A percentile compares a stretch with the other conserved stretches of the same genome.
These are phyloP conservation scores for Drosophila kanekoi DNA, from an alignment of 2,888 invertebrate genomes.

Conservation along the genomic window DNA sequence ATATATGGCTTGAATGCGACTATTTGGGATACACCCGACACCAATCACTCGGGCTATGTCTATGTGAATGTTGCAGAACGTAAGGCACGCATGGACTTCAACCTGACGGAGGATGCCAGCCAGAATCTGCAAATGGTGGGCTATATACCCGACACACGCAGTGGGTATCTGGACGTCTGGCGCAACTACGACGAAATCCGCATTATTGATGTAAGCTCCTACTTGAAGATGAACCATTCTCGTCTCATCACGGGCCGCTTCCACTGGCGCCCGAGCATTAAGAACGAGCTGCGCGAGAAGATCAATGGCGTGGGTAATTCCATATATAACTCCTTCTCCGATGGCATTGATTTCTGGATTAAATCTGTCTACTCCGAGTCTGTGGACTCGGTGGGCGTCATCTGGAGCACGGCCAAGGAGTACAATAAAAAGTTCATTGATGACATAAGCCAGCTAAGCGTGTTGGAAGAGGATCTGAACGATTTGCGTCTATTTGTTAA, in stretches of 20 bases:
- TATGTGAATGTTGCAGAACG: constrained; percentile 87
- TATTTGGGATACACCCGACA: constrained; percentile 86
- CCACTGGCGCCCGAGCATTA: constrained; percentile 92
- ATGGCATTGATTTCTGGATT: constrained; percentile 88
- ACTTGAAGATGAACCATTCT: constrained; percentile 93
- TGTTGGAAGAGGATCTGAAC: constrained; percentile 87
- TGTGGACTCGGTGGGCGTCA: constrained; percentile 88
- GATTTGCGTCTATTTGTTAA: constrained; percentile 90
- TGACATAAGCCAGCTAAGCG: constrained; percentile 89
- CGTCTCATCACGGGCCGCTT: constrained; percentile 92
- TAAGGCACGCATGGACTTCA: constrained; percentile 88
- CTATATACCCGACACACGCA: constrained; percentile 91
- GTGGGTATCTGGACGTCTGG: constrained; percentile 91
- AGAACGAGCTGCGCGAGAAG: constrained; percentile 87
- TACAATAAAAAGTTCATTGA: constrained; percentile 89
- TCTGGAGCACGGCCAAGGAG: constrained; percentile 92
- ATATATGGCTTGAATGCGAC: constrained; percentile 87
- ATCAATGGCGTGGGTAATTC: constrained; percentile 85
- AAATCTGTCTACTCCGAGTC: constrained; percentile 90
- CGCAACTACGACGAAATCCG: constrained; percentile 92
- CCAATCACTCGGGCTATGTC: constrained; percentile 87
- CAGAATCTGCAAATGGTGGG: constrained; percentile 91
- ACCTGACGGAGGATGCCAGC: constrained; percentile 89
- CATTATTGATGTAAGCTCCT: constrained; percentile 91
- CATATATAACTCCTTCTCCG: constrained; percentile 86